Evolutionary conservation across 2,888 invertebrate genomes (phyloP).

Genomic region (Heliconius sara): DNA sequence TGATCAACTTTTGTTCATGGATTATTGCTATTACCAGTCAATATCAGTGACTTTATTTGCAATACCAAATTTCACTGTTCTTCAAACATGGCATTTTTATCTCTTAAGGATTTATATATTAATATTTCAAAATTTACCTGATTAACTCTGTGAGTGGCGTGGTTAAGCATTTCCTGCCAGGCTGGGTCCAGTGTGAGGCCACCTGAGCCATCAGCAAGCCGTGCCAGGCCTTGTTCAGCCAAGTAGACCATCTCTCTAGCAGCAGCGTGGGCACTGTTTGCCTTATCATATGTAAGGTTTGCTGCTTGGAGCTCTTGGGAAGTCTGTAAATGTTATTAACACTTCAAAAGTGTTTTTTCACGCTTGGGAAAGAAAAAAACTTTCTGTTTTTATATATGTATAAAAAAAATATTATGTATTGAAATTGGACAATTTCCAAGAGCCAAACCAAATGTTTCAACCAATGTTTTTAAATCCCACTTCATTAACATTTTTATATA

Average conservation of each 20-base stretch:
- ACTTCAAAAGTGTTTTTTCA: background rate
- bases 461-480: no score
- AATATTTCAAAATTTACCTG: slow-evolving; percentile 75
- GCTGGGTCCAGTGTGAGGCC: slow-evolving; percentile 92
- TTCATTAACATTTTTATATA: no score
- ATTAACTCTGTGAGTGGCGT: slow-evolving; percentile 93
- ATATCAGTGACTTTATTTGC: no score
- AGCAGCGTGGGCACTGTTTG: slow-evolving; percentile 94
- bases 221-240: slow-evolving; percentile 85
- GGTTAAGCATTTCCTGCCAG: slow-evolving; percentile 98
- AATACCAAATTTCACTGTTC: no score
- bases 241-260: slow-evolving; percentile 94
- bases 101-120: no score
- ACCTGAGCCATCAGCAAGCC: slow-evolving; percentile 80
- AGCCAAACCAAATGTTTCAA: no score
- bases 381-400: background rate
- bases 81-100: no score
- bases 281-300: slow-evolving; percentile 90
- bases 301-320: slow-evolving; percentile 93
- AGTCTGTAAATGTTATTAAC: slow-evolving; percentile 70
- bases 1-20: no score
- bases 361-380: background rate
- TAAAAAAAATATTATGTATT: no score
- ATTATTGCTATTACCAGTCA: no score
- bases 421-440: no score